Conservation (phyloP, 1,140 invertebrate genomes). For the Neodiprion lecontei region DNA sequence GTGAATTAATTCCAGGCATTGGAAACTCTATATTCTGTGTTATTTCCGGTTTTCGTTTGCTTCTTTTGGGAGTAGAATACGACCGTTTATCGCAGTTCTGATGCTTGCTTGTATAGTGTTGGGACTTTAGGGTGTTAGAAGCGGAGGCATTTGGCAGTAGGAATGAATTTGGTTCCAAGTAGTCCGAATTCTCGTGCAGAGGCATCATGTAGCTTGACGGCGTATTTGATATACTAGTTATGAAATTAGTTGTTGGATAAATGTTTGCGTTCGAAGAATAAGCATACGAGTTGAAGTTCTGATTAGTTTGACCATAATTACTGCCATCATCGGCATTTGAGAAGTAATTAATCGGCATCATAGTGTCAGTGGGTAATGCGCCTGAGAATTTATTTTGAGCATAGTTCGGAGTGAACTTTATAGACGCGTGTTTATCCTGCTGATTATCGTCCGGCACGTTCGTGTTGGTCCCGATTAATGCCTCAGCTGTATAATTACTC, state of each 20-base stretch:
- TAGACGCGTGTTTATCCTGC: slow-evolving; percentile 51
- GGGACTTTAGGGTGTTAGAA: not conserved
- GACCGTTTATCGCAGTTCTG: slow-evolving; percentile 42
- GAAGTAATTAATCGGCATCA: slow-evolving; percentile 59
- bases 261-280: slow-evolving; percentile 59
- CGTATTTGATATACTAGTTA: slow-evolving; percentile 56
- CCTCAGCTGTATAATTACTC: slow-evolving; percentile 69
- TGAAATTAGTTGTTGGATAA: slow-evolving; percentile 57
- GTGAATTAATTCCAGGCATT: slow-evolving; percentile 49
- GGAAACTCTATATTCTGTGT: slow-evolving; percentile 55
- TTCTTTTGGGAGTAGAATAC: slow-evolving; percentile 53
- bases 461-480: slow-evolving; percentile 61
- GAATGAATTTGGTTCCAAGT: slow-evolving; percentile 54
- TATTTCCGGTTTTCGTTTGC: slow-evolving; percentile 48
- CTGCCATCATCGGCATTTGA: slow-evolving; percentile 51
- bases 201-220: slow-evolving; percentile 59
- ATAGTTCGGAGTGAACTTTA: slow-evolving; percentile 54
- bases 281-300: slow-evolving; percentile 57
- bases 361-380: slow-evolving; percentile 44
- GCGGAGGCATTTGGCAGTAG: slow-evolving; percentile 43
- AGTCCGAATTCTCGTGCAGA: slow-evolving; percentile 56
- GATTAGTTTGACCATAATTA: slow-evolving; percentile 55
- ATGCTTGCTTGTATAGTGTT: slow-evolving; percentile 28
- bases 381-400: slow-evolving; percentile 54
- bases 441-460: slow-evolving; percentile 51